Evolutionary conservation across 2,888 invertebrate genomes (phyloP).

Genomic region (Tanytarsus gracilentus): DNA sequence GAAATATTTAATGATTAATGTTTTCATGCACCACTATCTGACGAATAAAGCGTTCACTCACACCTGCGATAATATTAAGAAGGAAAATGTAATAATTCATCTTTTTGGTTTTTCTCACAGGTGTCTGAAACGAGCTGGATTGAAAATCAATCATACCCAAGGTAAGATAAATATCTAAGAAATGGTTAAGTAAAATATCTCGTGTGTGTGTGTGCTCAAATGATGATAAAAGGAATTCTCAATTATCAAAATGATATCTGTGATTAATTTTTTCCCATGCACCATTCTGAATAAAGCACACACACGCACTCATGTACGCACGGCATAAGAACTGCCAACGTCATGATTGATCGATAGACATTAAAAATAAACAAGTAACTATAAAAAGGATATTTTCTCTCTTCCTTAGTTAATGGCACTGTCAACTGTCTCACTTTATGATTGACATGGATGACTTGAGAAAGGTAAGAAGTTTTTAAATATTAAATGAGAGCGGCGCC

Average conservation of each 20-base stretch:
- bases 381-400: too few relatives aligned
- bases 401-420: not conserved
- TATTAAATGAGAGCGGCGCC: not conserved
- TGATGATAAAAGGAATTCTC: not conserved
- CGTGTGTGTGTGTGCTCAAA: not conserved
- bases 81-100: not conserved
- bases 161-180: not conserved
- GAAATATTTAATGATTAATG: not conserved
- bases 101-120: not conserved
- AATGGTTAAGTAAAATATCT: not conserved
- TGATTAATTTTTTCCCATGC: slow-evolving; percentile 18
- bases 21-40: slow-evolving; percentile 10
- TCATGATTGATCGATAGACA: not conserved
- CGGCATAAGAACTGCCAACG: not conserved
- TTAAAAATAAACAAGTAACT: too few relatives aligned
- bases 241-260: not conserved
- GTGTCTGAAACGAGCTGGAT: not conserved
- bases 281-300: slow-evolving; percentile 9
- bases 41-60: not conserved
- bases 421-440: not conserved
- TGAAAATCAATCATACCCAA: not conserved
- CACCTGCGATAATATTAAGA: not conserved
- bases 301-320: not conserved
- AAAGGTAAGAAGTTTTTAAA: not conserved
- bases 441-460: not conserved